These are phyloP conservation scores for Entomobrya proxima DNA, from an alignment of 2,888 invertebrate species.

Conservation along the genomic window DNA sequence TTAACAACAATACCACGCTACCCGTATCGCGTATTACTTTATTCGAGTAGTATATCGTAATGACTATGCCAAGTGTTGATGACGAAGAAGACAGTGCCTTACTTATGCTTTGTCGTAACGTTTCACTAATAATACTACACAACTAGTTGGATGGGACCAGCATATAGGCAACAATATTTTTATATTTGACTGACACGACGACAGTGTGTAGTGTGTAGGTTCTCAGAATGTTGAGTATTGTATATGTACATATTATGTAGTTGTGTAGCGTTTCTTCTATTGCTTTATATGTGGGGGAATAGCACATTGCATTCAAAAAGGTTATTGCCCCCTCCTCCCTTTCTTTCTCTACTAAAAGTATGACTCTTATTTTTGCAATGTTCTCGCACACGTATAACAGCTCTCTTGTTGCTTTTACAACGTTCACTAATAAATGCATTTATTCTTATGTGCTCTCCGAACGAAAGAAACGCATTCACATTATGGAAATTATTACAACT, in stretches of 20 bases:
- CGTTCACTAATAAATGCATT: background rate
- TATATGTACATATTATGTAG: background rate
- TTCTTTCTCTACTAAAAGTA: constrained; percentile 43
- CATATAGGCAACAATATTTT: no score
- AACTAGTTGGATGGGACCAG: no score
- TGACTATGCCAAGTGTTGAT: background rate
- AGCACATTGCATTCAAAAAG: constrained; percentile 64
- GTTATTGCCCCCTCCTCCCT: constrained; percentile 66
- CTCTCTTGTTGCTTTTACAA: constrained; percentile 28
- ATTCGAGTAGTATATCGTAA: background rate
- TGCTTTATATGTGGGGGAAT: constrained; percentile 64
- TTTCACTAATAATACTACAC: background rate
- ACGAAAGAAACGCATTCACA: background rate
- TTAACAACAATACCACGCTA: background rate
- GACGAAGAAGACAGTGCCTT: background rate
- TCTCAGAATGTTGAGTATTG: no score
- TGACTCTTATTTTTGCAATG: constrained; percentile 34
- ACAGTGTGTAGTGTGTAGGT: no score
- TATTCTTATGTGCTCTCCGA: background rate
- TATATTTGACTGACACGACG: no score
- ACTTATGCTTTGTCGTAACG: constrained; percentile 1
- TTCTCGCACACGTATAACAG: background rate
- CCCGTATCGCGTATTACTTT: background rate
- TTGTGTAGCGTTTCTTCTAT: background rate
- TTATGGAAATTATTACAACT: background rate